Evolutionary conservation across 1,140 invertebrate genomes (phyloP).

Genomic region (Aphidius gifuensis): DNA sequence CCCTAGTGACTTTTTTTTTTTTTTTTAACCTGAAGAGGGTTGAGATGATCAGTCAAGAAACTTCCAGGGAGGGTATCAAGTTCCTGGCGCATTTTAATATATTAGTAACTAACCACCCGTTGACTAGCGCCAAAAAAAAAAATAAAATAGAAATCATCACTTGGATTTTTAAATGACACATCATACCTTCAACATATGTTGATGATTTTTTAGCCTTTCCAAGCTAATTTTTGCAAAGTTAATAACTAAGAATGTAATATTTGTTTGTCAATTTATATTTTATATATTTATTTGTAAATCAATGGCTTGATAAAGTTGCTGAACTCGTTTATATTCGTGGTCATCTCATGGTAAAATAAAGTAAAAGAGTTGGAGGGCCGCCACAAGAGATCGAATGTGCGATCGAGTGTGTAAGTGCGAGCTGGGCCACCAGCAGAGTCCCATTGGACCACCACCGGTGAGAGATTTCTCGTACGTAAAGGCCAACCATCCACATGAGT

Average conservation of each 20-base stretch:
- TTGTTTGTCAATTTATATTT: too few species aligned
- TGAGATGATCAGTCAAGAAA: background rate
- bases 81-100: slow-evolving; percentile 21
- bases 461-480: background rate
- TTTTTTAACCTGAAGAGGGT: background rate
- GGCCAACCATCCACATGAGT: background rate
- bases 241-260: too few species aligned
- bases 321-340: too few species aligned
- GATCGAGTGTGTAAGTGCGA: slow-evolving; percentile 56
- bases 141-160: too few species aligned
- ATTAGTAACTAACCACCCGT: slow-evolving; percentile 13
- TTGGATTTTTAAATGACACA: too few species aligned
- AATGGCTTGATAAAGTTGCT: too few species aligned
- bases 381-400: slow-evolving; percentile 49
- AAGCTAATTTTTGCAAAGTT: too few species aligned
- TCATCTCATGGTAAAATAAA: too few species aligned
- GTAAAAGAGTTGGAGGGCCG: too few species aligned
- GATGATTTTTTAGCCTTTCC: too few species aligned
- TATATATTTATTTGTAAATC: too few species aligned
- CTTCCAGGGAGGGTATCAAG: slow-evolving; percentile 15
- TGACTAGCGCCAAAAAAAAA: slow-evolving; percentile 12
- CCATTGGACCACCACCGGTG: slow-evolving; percentile 49
- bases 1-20: slow-evolving; percentile 9
- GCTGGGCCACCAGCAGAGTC: slow-evolving; percentile 55
- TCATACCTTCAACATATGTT: too few species aligned